Percentiles rank a stretch among this genome's conserved stretches.
phyloP scores from a whole-genome alignment of 2,113 vertebrate species.

The Cnemophilus loriae region DNA sequence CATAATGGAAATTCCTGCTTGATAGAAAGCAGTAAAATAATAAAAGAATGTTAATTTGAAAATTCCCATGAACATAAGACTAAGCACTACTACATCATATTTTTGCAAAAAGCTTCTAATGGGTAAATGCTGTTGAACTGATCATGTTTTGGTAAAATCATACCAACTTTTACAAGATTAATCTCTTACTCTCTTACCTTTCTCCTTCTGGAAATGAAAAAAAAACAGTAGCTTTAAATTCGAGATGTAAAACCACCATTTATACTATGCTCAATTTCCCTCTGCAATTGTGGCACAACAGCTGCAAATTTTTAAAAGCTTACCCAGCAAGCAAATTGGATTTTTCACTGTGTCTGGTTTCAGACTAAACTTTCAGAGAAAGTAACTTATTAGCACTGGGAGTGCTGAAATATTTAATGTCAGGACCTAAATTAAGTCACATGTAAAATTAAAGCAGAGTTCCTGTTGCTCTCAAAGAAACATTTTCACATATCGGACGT shows the following conservation, averaged over 20 bases:
- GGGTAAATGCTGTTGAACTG: background rate
- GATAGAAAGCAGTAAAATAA: slow-evolving; percentile 69
- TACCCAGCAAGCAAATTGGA: background rate
- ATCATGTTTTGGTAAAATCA: background rate
- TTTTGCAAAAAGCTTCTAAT: background rate
- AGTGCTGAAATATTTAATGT: background rate
- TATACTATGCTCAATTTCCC: background rate
- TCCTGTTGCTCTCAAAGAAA: background rate
- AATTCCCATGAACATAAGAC: background rate
- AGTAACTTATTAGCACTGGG: background rate
- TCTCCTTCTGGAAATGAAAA: background rate
- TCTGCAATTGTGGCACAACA: background rate
- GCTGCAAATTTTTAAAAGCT: background rate
- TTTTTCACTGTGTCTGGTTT: background rate
- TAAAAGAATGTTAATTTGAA: background rate
- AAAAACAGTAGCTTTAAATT: background rate
- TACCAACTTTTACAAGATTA: background rate
- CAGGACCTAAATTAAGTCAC: background rate
- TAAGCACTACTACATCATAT: background rate
- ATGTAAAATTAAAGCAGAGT: background rate
- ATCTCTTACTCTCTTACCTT: background rate
- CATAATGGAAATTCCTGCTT: background rate
- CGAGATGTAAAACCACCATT: background rate
- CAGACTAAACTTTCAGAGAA: background rate
- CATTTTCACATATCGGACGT: rapidly evolving